Percentiles rank a stretch among this genome's conserved stretches.
These are phyloP conservation scores for Neodiprion pinetum DNA, from an alignment of 1,140 invertebrate species.

Conservation along the genomic window DNA sequence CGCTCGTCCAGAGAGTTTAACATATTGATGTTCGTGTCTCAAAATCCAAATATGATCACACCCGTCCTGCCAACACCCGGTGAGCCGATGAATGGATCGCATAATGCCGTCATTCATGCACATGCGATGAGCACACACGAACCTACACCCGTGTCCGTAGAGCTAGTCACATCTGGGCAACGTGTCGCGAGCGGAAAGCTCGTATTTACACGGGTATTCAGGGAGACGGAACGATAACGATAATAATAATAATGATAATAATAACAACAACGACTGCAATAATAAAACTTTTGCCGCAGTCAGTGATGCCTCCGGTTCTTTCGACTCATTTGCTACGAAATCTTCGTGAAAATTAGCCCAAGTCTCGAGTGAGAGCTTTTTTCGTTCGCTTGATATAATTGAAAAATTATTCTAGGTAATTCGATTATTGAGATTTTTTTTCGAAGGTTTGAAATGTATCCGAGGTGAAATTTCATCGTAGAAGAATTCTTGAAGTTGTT, in stretches of 20 bases:
- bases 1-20: neutral
- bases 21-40: neutral
- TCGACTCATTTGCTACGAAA: neutral
- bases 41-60: constrained; percentile 7
- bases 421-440: no score
- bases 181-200: neutral
- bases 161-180: neutral
- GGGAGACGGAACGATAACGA: neutral
- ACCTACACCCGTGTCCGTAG: no score
- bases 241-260: neutral
- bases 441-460: no score
- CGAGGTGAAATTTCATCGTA: no score
- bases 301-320: neutral
- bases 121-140: neutral
- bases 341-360: neutral
- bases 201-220: constrained; percentile 1
- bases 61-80: neutral
- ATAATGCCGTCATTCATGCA: constrained; percentile 5
- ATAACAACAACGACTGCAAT: neutral
- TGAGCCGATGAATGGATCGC: constrained; percentile 4
- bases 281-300: neutral
- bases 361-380: neutral
- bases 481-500: no score
- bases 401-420: no score
- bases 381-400: neutral